These are phyloP conservation scores for Columba livia DNA, from an alignment of 2,113 vertebrate species.

Conservation along the genomic window DNA sequence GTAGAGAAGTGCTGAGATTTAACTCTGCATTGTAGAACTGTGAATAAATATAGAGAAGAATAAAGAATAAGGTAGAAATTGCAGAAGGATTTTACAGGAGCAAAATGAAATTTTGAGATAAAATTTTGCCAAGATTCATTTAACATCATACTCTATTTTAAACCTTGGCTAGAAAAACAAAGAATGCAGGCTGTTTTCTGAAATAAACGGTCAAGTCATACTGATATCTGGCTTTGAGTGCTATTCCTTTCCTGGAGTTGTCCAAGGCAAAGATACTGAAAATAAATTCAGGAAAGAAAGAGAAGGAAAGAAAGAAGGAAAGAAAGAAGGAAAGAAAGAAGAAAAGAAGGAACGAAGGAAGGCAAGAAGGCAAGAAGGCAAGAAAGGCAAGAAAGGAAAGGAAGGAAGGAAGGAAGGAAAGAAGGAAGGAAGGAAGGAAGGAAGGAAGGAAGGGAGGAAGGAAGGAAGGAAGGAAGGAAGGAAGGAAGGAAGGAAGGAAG, in stretches of 20 bases:
- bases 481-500: no score
- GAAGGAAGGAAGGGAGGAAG: no score
- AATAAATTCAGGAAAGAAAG: neutral
- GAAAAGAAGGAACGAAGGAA: no score
- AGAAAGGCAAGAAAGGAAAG: no score
- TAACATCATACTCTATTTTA: neutral
- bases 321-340: no score
- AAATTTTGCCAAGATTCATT: neutral
- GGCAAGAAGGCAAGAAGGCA: no score
- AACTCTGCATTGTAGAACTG: neutral
- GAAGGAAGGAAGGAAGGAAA: no score
- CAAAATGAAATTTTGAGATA: neutral
- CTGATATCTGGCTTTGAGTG: neutral
- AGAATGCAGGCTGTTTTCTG: neutral
- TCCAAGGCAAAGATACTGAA: neutral
- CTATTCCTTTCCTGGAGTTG: neutral
- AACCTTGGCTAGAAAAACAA: neutral
- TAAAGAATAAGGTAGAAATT: neutral
- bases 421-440: no score
- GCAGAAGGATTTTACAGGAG: neutral
- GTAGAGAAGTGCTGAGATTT: neutral
- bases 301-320: no score
- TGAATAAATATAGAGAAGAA: neutral
- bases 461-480: no score
- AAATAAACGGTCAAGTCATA: neutral